Conservation (phyloP, 1,140 invertebrate species). For the Zelostemma sp. region DNA sequence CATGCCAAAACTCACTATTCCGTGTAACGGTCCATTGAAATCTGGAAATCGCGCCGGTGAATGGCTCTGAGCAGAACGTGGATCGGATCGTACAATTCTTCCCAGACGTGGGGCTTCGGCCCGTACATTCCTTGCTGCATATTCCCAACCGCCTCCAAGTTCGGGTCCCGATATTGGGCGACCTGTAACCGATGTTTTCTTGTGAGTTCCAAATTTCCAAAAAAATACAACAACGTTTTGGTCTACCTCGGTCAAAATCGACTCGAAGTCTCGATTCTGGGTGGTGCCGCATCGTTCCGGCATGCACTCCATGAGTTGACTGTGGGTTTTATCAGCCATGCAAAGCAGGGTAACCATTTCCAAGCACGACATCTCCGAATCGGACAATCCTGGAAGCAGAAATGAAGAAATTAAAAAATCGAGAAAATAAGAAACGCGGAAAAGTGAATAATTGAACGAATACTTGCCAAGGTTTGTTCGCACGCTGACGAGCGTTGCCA, state of each 20-base stretch:
- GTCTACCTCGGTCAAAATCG: slow-evolving; percentile 79
- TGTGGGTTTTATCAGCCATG: slow-evolving; percentile 95
- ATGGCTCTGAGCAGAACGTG: slow-evolving; percentile 92
- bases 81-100: slow-evolving; percentile 93
- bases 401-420: slow-evolving; percentile 2
- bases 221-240: background rate
- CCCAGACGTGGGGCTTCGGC: slow-evolving; percentile 90
- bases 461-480: slow-evolving; percentile 87
- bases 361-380: slow-evolving; percentile 77
- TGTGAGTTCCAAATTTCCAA: too few relatives aligned
- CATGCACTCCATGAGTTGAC: slow-evolving; percentile 94
- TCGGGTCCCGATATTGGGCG: slow-evolving; percentile 83
- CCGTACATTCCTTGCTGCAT: slow-evolving; percentile 96
- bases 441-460: background rate
- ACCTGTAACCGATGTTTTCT: slow-evolving; percentile 69
- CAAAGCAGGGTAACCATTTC: slow-evolving; percentile 95
- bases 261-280: slow-evolving; percentile 91
- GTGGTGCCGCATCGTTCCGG: slow-evolving; percentile 93
- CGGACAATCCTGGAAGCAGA: slow-evolving; percentile 65
- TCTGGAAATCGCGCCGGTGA: slow-evolving; percentile 93
- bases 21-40: slow-evolving; percentile 90
- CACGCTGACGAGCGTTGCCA: slow-evolving; percentile 90
- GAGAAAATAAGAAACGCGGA: background rate
- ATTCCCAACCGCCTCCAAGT: slow-evolving; percentile 83
- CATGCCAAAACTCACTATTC: slow-evolving; percentile 78